Percentiles rank a stretch among this genome's conserved stretches.
phyloP scores from a whole-genome alignment of 2,113 vertebrate species.

The Ranitomeya imitator region DNA sequence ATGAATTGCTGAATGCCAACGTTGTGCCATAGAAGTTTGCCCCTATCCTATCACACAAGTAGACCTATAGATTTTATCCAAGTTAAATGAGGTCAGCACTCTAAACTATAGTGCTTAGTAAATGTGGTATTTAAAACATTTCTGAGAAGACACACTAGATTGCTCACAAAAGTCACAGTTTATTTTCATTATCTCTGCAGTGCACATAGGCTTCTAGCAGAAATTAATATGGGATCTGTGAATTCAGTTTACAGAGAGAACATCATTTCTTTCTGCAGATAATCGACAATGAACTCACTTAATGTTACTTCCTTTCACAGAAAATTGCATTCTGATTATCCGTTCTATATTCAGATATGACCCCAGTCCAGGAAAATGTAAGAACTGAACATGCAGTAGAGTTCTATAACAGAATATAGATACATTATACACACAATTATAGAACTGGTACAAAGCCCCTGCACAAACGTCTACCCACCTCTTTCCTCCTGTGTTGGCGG shows the following conservation, averaged over 20 bases:
- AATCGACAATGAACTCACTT: neutral
- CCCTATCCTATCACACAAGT: no score
- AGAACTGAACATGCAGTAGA: neutral
- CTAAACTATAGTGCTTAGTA: neutral
- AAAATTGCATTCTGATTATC: neutral
- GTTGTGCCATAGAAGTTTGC: no score
- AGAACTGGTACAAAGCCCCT: no score
- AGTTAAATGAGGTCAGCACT: neutral
- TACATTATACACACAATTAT: no score
- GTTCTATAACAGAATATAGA: no score
- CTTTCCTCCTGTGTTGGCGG: no score
- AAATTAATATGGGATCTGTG: neutral
- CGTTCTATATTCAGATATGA: neutral
- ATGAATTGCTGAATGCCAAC: no score
- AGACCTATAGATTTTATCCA: no score
- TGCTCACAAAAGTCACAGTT: neutral
- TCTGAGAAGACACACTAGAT: neutral
- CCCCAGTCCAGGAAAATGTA: neutral
- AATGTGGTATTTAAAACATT: neutral
- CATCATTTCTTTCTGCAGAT: neutral
- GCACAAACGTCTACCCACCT: no score
- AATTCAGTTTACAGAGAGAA: neutral
- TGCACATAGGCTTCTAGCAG: neutral
- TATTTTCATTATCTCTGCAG: neutral
- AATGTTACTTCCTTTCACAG: neutral